Conservation (phyloP, 2,113 vertebrate genomes). For the Eretmochelys imbricata region DNA sequence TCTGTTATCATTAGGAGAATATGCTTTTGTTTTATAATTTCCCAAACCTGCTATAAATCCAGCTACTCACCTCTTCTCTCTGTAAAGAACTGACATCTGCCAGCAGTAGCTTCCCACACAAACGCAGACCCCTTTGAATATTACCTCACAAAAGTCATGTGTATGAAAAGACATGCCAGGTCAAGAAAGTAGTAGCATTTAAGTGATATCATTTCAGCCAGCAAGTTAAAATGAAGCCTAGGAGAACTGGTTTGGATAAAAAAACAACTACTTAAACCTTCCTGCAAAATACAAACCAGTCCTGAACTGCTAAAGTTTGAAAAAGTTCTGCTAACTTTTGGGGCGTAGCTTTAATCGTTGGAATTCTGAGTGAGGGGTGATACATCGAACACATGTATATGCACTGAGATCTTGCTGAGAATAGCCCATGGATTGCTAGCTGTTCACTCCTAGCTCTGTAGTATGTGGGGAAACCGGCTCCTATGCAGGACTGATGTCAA, state of each 20-base stretch:
- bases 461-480: rapidly evolving
- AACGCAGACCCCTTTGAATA: conserved; percentile 25
- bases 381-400: background rate
- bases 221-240: conserved; percentile 11
- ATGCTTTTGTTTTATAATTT: conserved; percentile 55
- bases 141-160: conserved; percentile 22
- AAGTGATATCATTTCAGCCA: background rate
- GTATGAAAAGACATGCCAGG: conserved; percentile 11
- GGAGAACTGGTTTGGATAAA: background rate
- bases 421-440: background rate
- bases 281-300: background rate
- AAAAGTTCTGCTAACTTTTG: rapidly evolving
- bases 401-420: background rate
- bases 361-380: background rate
- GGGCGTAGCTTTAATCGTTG: background rate
- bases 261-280: background rate
- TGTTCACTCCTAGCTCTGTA: background rate
- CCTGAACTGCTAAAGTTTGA: background rate
- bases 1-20: conserved; percentile 26
- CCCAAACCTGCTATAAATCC: conserved; percentile 35
- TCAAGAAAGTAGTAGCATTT: background rate
- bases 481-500: background rate
- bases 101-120: conserved; percentile 24
- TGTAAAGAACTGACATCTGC: conserved; percentile 2
- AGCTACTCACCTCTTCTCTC: background rate